phyloP scores from a whole-genome alignment of 2,797 vertebrate genomes.

The Tragopan temminckii region DNA sequence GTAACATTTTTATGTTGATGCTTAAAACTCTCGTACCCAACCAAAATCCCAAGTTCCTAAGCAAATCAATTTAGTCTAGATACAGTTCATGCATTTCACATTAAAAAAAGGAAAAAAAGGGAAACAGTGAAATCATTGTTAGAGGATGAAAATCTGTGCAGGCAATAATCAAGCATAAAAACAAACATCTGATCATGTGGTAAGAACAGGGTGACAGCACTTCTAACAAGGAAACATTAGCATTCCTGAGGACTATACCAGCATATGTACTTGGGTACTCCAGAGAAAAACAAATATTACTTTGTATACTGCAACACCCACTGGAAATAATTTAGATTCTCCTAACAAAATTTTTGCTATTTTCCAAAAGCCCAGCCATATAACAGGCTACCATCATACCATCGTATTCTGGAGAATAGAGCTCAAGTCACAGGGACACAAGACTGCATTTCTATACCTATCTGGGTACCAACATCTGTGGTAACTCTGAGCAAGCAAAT shows the following conservation, averaged over 20 bases:
- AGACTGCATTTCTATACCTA: neutral
- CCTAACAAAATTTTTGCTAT: neutral
- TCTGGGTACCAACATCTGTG: neutral
- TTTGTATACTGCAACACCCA: neutral
- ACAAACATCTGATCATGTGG: neutral
- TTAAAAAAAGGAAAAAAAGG: neutral
- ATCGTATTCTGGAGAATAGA: neutral
- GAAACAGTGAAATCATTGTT: conserved; percentile 34
- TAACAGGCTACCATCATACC: neutral
- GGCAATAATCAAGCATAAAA: conserved; percentile 21
- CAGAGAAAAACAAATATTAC: neutral
- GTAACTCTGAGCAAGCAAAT: neutral
- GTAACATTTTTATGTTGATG: neutral
- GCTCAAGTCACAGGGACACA: neutral
- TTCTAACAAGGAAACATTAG: neutral
- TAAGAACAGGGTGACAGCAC: neutral
- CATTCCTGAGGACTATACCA: conserved; percentile 68
- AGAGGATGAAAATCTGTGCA: neutral
- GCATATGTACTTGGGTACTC: neutral
- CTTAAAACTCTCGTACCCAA: neutral
- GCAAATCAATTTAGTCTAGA: neutral
- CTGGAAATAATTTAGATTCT: neutral
- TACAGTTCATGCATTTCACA: conserved; percentile 55
- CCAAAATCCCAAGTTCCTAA: neutral
- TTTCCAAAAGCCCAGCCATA: neutral